Percentiles rank a stretch among this genome's conserved stretches.
phyloP scores from a whole-genome alignment of 2,113 vertebrate species.

The Axis porcinus region DNA sequence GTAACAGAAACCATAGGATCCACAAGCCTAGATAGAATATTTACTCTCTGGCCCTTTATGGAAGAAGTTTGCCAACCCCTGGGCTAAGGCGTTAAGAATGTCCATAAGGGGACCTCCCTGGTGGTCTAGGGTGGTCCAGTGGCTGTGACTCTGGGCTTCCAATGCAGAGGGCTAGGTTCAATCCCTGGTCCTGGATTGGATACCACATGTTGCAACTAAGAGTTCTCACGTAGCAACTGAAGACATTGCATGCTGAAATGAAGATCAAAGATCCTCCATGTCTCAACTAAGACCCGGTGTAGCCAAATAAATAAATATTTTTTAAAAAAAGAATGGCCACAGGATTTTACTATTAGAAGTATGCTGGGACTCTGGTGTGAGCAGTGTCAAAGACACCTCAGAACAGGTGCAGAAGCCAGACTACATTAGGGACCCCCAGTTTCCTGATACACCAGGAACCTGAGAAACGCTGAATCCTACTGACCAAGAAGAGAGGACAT shows the following conservation, averaged over 20 bases:
- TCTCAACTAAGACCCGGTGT: background rate
- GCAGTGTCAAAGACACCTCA: too few relatives aligned
- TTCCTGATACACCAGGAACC: background rate
- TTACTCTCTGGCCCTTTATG: background rate
- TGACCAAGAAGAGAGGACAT: background rate
- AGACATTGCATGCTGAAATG: background rate
- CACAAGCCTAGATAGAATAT: background rate
- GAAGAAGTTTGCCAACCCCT: background rate
- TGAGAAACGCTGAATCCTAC: background rate
- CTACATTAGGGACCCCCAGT: background rate
- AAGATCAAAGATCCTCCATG: accelerated
- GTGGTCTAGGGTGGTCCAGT: background rate
- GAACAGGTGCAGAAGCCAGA: background rate
- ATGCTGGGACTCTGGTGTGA: background rate
- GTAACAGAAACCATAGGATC: background rate
- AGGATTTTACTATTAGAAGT: background rate
- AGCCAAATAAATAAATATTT: background rate
- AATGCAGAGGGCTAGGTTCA: background rate
- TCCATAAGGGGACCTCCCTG: background rate
- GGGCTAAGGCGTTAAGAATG: background rate
- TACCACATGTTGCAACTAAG: background rate
- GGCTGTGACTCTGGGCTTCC: background rate
- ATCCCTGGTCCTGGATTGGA: background rate
- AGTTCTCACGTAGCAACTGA: background rate
- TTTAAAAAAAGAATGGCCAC: background rate